Evolutionary conservation across 2,888 invertebrate genomes (phyloP).

Genomic region (Arge pagana): DNA sequence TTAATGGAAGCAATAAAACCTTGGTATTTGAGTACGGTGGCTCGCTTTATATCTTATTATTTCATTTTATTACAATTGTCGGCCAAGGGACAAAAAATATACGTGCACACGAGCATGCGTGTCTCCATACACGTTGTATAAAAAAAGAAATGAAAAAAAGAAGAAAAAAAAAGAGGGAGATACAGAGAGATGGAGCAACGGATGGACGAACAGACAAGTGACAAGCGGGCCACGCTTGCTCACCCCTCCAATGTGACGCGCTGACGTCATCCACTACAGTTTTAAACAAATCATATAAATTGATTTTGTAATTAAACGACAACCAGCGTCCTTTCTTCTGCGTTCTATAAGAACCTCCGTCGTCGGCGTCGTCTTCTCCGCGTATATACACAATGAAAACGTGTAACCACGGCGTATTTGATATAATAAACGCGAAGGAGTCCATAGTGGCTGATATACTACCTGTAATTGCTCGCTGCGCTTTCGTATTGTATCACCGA

Average conservation of each 20-base stretch:
- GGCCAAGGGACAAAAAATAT: constrained; percentile 35
- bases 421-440: too few species aligned
- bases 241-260: constrained; percentile 54
- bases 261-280: constrained; percentile 47
- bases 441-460: too few species aligned
- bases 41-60: constrained; percentile 9
- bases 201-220: constrained; percentile 39
- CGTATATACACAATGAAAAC: background rate
- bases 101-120: constrained; percentile 37
- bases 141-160: constrained; percentile 60
- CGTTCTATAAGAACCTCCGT: constrained; percentile 2
- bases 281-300: constrained; percentile 52
- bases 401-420: background rate
- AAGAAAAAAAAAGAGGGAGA: constrained; percentile 59
- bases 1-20: constrained; percentile 28
- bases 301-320: constrained; percentile 47
- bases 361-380: constrained; percentile 9
- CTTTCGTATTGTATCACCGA: too few species aligned
- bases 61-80: constrained; percentile 23
- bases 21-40: constrained; percentile 9
- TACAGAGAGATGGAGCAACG: constrained; percentile 41
- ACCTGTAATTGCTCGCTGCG: too few species aligned
- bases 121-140: constrained; percentile 24
- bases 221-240: constrained; percentile 52
- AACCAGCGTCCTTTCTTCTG: constrained; percentile 15